Evolutionary conservation across 2,797 vertebrate species (phyloP).

Genomic region (Lithobates sylvaticus): DNA sequence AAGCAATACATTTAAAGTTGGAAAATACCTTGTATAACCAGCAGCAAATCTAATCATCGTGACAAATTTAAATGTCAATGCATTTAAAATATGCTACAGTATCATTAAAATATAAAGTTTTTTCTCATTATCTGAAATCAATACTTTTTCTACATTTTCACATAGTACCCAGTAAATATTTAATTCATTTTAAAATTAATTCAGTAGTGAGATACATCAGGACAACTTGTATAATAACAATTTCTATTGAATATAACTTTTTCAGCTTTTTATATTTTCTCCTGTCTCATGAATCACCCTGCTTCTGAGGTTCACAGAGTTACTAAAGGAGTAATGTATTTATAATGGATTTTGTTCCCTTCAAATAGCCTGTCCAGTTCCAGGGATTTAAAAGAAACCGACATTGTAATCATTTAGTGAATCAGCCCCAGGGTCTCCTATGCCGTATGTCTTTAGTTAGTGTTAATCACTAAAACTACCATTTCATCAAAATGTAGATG

Average conservation of each 20-base stretch:
- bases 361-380: not conserved
- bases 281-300: not conserved
- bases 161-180: not conserved
- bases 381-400: not conserved
- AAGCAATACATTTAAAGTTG: not conserved
- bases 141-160: not conserved
- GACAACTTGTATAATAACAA: not conserved
- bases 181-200: not conserved
- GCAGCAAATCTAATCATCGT: not conserved
- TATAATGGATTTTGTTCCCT: not conserved
- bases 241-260: not conserved
- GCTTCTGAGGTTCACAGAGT: not conserved
- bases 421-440: not conserved
- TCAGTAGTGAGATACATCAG: not conserved
- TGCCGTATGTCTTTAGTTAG: not conserved
- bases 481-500: not conserved
- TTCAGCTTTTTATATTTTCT: not conserved
- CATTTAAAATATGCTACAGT: not conserved
- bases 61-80: not conserved
- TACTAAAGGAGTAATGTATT: not conserved
- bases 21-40: not conserved
- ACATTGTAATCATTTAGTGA: not conserved
- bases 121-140: slow-evolving; percentile 12
- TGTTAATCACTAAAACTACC: not conserved
- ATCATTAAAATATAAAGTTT: not conserved